These are phyloP conservation scores for Sinocyclocheilus rhinocerous DNA, from an alignment of 2,113 vertebrate genomes.

Conservation along the genomic window DNA sequence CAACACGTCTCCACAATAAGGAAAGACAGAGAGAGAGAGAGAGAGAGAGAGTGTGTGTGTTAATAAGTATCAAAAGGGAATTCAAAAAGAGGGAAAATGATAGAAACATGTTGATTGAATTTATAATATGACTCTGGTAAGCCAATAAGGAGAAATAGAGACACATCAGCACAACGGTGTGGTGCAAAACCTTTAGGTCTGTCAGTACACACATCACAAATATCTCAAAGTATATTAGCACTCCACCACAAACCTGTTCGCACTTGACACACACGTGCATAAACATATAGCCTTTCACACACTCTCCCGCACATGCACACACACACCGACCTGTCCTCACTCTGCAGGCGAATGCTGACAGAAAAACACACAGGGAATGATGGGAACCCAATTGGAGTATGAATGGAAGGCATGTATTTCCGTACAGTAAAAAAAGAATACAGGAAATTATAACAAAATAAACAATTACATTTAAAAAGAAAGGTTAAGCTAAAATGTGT, in stretches of 20 bases:
- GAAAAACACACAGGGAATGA: slow-evolving; percentile 47
- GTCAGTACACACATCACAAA: slow-evolving; percentile 52
- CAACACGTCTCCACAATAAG: slow-evolving; percentile 49
- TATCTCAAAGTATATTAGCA: slow-evolving; percentile 56
- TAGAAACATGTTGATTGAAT: neutral
- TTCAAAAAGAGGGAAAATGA: neutral
- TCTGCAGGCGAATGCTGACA: slow-evolving; percentile 44
- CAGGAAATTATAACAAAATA: neutral
- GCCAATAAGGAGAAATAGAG: neutral
- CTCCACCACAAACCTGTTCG: slow-evolving; percentile 57
- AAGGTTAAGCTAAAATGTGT: no score
- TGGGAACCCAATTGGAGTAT: slow-evolving; percentile 11
- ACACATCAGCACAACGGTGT: neutral
- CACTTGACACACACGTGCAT: slow-evolving; percentile 39
- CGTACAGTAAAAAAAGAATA: neutral
- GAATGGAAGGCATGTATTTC: neutral
- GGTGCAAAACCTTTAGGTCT: slow-evolving; percentile 14
- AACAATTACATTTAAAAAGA: neutral
- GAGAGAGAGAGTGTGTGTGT: neutral
- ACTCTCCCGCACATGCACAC: neutral
- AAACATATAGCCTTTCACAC: slow-evolving; percentile 16
- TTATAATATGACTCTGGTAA: neutral
- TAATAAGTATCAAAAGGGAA: neutral
- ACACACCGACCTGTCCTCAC: slow-evolving; percentile 49
- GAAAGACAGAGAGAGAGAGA: neutral